phyloP scores from a whole-genome alignment of 2,797 vertebrate species.

The Brotogeris chrysoptera region DNA sequence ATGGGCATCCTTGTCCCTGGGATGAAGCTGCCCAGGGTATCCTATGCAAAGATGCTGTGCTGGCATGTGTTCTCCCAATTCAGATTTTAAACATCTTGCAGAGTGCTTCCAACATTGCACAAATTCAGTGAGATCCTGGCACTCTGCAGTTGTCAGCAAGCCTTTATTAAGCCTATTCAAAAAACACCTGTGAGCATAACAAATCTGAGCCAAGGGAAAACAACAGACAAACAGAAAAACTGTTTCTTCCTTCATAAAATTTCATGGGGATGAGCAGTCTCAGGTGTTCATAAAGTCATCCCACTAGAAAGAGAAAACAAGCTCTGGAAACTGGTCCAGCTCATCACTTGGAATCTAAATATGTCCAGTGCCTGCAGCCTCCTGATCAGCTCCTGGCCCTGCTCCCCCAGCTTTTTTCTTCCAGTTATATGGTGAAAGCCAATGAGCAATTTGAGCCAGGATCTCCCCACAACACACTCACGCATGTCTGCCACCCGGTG shows the following conservation, averaged over 20 bases:
- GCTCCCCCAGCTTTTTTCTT: neutral
- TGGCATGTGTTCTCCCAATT: rapidly evolving
- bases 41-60: neutral
- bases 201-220: neutral
- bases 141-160: neutral
- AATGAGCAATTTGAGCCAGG: neutral
- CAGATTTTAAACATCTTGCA: neutral
- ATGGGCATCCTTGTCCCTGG: neutral
- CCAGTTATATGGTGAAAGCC: rapidly evolving
- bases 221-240: neutral
- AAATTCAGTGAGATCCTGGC: neutral
- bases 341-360: neutral
- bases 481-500: neutral
- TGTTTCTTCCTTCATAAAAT: neutral
- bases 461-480: neutral
- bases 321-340: neutral
- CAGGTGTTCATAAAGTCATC: neutral
- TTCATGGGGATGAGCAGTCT: neutral
- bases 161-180: neutral
- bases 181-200: neutral
- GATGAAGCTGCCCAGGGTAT: neutral
- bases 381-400: neutral
- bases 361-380: neutral
- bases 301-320: neutral
- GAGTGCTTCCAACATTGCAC: neutral